A percentile compares a stretch with the other conserved stretches of the same genome.
Evolutionary conservation across 2,797 vertebrate species (phyloP).

Genomic region (Varecia variegata): DNA sequence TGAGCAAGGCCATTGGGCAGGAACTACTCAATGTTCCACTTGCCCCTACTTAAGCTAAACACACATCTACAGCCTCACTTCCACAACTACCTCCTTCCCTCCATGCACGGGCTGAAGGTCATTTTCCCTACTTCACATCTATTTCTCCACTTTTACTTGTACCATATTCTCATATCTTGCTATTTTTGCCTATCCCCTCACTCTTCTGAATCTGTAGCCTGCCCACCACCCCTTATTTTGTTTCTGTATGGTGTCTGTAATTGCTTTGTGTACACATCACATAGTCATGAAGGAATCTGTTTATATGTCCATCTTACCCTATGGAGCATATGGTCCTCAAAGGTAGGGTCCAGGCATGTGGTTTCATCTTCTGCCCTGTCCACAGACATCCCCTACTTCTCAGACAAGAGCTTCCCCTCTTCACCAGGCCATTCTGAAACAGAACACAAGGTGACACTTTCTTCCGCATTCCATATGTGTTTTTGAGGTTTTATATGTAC

Average conservation of each 20-base stretch:
- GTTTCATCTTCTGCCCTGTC: background rate
- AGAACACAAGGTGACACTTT: background rate
- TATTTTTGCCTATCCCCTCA: background rate
- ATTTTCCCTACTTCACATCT: background rate
- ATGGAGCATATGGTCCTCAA: background rate
- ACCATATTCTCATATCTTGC: background rate
- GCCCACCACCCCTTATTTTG: background rate
- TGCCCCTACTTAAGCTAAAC: background rate
- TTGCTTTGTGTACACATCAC: background rate
- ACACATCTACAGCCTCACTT: accelerated
- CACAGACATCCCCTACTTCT: background rate
- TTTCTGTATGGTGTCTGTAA: background rate
- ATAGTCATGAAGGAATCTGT: background rate
- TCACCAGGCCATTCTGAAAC: background rate
- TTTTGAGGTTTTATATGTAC: background rate
- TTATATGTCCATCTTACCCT: background rate
- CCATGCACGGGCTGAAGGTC: background rate
- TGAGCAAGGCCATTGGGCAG: background rate
- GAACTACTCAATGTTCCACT: background rate
- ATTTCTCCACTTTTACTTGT: background rate
- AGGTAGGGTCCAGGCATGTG: no score
- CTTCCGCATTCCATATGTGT: background rate
- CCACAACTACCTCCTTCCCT: background rate
- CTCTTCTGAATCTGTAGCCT: background rate
- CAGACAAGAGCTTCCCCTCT: background rate